Evolutionary conservation across 53 echinoderm and acorn worm genomes (phyloP).

Genomic region (Glandiceps talaboti): DNA sequence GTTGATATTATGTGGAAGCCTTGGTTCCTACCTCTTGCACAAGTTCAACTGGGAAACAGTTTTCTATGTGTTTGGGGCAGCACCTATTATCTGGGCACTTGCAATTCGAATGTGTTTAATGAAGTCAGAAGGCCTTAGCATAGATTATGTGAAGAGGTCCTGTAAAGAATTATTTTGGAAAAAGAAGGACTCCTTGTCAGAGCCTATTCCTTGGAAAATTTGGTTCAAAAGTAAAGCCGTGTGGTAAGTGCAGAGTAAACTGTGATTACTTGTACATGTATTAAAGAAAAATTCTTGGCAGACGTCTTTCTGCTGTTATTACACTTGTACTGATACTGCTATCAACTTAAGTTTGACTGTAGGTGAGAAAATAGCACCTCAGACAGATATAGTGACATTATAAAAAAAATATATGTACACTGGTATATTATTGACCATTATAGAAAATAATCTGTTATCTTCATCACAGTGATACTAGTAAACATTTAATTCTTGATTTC

Average conservation of each 20-base stretch:
- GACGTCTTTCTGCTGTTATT: too few relatives aligned
- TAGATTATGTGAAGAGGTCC: neutral
- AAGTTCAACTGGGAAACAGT: slow-evolving; percentile 40
- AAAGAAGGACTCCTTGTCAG: neutral
- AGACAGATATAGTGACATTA: too few relatives aligned
- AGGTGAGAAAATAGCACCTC: too few relatives aligned
- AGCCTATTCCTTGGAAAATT: neutral
- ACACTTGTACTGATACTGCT: too few relatives aligned
- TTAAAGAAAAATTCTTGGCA: too few relatives aligned
- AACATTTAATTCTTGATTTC: neutral
- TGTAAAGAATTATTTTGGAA: neutral
- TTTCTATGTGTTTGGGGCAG: slow-evolving; percentile 56
- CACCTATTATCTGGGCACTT: slow-evolving; percentile 36
- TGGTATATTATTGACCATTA: too few relatives aligned
- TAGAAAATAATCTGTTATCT: too few relatives aligned
- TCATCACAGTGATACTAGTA: too few relatives aligned
- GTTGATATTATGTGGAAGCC: slow-evolving; percentile 44
- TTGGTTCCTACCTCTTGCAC: slow-evolving; percentile 55
- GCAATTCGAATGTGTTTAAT: neutral
- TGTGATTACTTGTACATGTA: too few relatives aligned
- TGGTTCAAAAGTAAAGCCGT: neutral
- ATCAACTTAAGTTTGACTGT: too few relatives aligned
- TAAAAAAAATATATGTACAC: too few relatives aligned
- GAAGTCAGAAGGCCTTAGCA: neutral
- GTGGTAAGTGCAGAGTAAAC: too few relatives aligned